Conservation (phyloP, 2,113 vertebrate species). For the Excalfactoria chinensis region DNA sequence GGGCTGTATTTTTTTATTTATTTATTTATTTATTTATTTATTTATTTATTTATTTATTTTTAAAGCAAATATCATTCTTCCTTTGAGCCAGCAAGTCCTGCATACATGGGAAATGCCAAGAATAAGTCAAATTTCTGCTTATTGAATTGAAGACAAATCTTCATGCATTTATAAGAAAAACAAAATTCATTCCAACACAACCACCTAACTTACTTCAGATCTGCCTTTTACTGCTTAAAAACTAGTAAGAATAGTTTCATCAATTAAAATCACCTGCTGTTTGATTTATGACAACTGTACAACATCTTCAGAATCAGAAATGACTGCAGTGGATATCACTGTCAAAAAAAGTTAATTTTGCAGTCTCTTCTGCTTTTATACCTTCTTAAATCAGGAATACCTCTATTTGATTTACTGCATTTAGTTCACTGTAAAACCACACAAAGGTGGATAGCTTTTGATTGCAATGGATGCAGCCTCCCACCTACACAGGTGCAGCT, state of each 20-base stretch:
- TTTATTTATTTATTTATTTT: background rate
- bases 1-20: background rate
- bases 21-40: background rate
- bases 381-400: background rate
- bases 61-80: constrained; percentile 60
- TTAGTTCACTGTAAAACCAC: background rate
- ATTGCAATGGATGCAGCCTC: background rate
- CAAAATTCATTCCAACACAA: background rate
- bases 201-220: constrained; percentile 36
- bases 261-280: constrained; percentile 58
- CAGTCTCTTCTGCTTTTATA: background rate
- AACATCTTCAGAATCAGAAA: constrained; percentile 5
- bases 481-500: background rate
- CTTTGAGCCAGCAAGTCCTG: constrained; percentile 31
- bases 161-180: constrained; percentile 34
- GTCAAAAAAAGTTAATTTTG: background rate
- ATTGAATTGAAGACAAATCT: constrained; percentile 26
- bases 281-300: constrained; percentile 35
- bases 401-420: background rate
- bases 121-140: constrained; percentile 51
- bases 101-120: background rate
- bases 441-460: background rate
- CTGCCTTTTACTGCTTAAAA: constrained; percentile 63
- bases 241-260: constrained; percentile 68
- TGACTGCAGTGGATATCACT: background rate